These are phyloP conservation scores for Pseudorectes ferrugineus DNA, from an alignment of 2,113 vertebrate species.

Conservation along the genomic window DNA sequence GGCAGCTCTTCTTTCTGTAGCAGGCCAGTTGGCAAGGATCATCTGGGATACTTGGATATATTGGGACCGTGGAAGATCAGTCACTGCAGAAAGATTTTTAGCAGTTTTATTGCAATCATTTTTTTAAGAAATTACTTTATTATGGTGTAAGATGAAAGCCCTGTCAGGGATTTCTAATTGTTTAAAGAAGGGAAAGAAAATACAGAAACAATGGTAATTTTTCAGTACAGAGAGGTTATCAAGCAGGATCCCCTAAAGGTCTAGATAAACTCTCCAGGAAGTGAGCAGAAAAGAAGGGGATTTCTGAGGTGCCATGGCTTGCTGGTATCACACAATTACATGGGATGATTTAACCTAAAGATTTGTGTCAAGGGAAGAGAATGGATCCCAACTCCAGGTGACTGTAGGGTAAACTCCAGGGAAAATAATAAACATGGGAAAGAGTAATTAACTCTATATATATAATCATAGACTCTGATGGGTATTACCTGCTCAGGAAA, in stretches of 20 bases:
- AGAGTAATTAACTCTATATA: not conserved
- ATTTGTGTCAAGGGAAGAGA: not conserved
- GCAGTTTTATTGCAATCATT: not conserved
- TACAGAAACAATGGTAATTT: not conserved
- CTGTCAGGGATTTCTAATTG: not conserved
- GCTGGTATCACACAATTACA: fast-evolving
- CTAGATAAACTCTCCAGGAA: not conserved
- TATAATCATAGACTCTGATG: not conserved
- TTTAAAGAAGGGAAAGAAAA: not conserved
- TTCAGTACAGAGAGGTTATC: not conserved
- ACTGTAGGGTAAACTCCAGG: not conserved
- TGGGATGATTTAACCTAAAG: not conserved
- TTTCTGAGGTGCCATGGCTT: not conserved
- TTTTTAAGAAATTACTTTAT: not conserved
- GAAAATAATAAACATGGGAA: not conserved
- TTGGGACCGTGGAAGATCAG: not conserved
- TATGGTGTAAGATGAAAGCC: not conserved
- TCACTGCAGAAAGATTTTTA: not conserved
- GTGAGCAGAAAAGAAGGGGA: not conserved
- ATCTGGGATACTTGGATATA: not conserved
- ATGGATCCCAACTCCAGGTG: not conserved
- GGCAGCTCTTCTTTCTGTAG: not conserved
- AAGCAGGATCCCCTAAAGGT: not conserved
- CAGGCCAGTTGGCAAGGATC: not conserved
- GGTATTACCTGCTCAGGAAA: not conserved